Conservation (phyloP, 1,140 invertebrate genomes). For the Heliconius himera region DNA sequence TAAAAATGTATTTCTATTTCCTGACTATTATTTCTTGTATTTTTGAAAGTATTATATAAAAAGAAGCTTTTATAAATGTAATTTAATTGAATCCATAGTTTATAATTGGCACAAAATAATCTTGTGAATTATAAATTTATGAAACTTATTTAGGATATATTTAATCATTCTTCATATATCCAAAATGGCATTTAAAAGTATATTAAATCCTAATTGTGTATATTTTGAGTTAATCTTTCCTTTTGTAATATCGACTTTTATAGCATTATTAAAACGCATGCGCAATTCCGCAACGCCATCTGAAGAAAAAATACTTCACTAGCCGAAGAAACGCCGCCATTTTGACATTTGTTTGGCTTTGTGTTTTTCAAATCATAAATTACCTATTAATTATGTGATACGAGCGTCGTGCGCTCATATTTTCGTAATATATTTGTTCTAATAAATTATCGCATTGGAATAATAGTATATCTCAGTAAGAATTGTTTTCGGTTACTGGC, state of each 20-base stretch:
- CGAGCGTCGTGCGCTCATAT: conserved; percentile 43
- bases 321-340: conserved; percentile 70
- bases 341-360: conserved; percentile 81
- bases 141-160: too few relatives aligned
- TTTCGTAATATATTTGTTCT: conserved; percentile 49
- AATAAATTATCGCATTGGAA: conserved; percentile 43
- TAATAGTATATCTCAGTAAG: conserved; percentile 51
- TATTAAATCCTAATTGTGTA: too few relatives aligned
- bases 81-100: neutral
- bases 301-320: conserved; percentile 44
- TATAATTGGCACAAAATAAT: too few relatives aligned
- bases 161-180: too few relatives aligned
- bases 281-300: conserved; percentile 61
- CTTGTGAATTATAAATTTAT: too few relatives aligned
- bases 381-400: conserved; percentile 65
- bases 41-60: neutral
- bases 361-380: conserved; percentile 65
- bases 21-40: neutral
- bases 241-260: conserved; percentile 50
- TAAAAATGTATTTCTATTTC: neutral
- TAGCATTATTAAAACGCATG: conserved; percentile 63
- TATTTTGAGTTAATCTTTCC: neutral
- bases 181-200: too few relatives aligned
- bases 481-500: conserved; percentile 51
- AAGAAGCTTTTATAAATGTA: neutral